Percentiles rank a stretch among this genome's conserved stretches.
phyloP scores from a whole-genome alignment of 2,113 vertebrate genomes.

The Mus pahari region DNA sequence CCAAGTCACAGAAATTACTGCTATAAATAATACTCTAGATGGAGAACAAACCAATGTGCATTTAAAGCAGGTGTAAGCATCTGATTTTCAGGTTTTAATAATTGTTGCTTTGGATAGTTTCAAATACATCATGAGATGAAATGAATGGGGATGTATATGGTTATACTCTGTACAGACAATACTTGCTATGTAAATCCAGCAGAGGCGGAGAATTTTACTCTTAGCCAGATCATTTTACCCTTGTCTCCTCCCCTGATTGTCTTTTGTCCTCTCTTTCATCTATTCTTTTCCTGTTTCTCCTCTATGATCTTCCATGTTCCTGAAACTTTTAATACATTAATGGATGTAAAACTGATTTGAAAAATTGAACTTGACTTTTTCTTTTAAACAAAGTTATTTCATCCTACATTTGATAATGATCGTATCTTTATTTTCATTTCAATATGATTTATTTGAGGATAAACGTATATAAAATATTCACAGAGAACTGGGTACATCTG shows the following conservation, averaged over 20 bases:
- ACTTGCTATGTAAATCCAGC: background rate
- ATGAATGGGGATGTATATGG: background rate
- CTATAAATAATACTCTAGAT: constrained; percentile 40
- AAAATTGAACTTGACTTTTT: background rate
- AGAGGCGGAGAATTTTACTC: background rate
- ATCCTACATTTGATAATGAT: background rate
- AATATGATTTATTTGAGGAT: background rate
- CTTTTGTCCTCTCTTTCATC: accelerated
- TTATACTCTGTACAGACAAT: background rate
- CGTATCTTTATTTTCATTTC: background rate
- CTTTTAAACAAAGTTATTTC: background rate
- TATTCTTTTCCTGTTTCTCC: background rate
- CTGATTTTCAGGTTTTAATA: constrained; percentile 35
- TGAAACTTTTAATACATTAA: background rate
- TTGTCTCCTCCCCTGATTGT: background rate
- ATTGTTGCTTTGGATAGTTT: background rate
- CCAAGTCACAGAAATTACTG: constrained; percentile 58
- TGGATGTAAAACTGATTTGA: background rate
- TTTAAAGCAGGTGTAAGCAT: background rate
- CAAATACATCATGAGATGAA: background rate
- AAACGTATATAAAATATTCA: background rate
- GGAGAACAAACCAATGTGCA: background rate
- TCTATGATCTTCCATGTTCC: background rate
- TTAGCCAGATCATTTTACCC: background rate
- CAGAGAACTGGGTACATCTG: background rate